Percentiles rank a stretch among this genome's conserved stretches.
phyloP scores from a whole-genome alignment of 2,797 vertebrate genomes.

The Remorina albescens region DNA sequence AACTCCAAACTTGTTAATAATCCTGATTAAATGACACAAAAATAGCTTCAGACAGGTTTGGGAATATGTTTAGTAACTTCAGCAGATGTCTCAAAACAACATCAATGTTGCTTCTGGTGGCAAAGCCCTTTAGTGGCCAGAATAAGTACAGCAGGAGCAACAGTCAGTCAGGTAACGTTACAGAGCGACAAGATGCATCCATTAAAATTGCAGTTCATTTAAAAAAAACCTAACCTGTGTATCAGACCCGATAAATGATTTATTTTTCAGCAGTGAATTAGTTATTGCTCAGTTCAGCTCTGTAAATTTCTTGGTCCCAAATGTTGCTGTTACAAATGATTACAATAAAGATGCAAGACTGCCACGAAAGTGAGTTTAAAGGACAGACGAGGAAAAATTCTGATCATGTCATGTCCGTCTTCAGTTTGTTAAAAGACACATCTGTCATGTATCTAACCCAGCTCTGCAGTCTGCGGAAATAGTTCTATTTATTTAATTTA shows the following conservation, averaged over 20 bases:
- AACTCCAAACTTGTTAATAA: background rate
- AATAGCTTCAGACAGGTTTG: no score
- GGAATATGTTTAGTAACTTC: background rate
- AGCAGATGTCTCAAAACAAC: background rate
- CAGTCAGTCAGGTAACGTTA: background rate
- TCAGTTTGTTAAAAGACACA: background rate
- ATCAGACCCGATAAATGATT: background rate
- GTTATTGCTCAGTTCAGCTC: background rate
- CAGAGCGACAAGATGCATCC: no score
- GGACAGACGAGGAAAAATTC: background rate
- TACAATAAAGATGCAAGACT: no score
- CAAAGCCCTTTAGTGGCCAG: background rate
- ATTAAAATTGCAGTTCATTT: no score
- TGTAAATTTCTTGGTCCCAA: no score
- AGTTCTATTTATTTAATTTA: no score
- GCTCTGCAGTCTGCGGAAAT: constrained; percentile 5
- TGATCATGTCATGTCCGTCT: background rate
- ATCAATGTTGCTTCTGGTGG: background rate
- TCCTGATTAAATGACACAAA: background rate
- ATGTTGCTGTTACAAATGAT: background rate
- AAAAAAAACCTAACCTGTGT: background rate
- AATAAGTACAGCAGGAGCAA: background rate
- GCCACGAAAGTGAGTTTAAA: background rate
- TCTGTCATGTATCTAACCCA: background rate
- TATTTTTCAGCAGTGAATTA: background rate